A percentile compares a stretch with the other conserved stretches of the same genome.
These are phyloP conservation scores for Yponomeuta malinellus DNA, from an alignment of 2,888 invertebrate species.

Conservation along the genomic window DNA sequence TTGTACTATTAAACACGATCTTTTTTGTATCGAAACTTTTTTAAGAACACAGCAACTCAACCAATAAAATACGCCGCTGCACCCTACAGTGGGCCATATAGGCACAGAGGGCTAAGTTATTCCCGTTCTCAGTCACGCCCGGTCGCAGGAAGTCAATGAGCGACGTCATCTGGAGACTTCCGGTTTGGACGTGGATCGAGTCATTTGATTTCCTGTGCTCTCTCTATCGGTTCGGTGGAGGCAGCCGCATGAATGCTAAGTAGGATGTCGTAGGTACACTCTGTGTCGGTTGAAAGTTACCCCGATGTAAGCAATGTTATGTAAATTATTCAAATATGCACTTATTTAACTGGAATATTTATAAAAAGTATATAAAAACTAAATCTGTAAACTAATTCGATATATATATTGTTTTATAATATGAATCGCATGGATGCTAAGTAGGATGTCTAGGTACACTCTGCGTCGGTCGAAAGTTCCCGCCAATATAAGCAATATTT, in stretches of 20 bases:
- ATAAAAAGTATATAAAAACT: too few species aligned
- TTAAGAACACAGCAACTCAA: too few species aligned
- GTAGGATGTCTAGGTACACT: background rate
- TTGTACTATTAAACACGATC: too few species aligned
- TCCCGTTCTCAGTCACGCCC: conserved; percentile 30
- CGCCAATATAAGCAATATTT: too few species aligned
- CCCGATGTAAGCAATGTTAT: too few species aligned
- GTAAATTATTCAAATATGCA: too few species aligned
- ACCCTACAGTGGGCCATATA: background rate
- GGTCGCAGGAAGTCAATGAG: conserved; percentile 38
- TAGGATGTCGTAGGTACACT: background rate
- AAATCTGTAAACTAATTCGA: too few species aligned
- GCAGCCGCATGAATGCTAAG: conserved; percentile 6
- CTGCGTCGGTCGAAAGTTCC: background rate
- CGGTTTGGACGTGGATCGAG: conserved; percentile 40
- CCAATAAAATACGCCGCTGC: too few species aligned
- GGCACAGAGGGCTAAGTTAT: conserved; percentile 17
- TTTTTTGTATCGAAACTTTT: too few species aligned
- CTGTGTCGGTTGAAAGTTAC: background rate
- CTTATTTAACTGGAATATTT: too few species aligned
- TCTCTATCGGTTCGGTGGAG: conserved; percentile 13
- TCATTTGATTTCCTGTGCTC: conserved; percentile 50
- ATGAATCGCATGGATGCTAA: background rate
- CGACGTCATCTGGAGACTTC: conserved; percentile 48
- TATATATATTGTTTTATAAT: too few species aligned